phyloP scores from a whole-genome alignment of 2,888 invertebrate species.

The Crematogaster levior region DNA sequence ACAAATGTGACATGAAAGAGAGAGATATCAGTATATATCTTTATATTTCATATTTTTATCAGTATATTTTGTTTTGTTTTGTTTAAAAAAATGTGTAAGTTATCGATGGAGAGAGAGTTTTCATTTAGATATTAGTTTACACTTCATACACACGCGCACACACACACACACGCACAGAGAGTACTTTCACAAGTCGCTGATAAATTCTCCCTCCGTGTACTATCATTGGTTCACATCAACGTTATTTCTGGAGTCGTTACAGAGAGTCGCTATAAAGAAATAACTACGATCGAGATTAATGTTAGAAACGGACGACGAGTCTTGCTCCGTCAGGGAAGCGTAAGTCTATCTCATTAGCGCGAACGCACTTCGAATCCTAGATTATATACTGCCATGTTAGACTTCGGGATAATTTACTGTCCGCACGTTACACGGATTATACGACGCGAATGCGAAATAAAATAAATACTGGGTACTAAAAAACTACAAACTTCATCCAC shows the following conservation, averaged over 20 bases:
- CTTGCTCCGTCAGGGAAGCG: slow-evolving; percentile 9
- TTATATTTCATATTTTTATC: no score
- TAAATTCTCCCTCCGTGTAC: slow-evolving; percentile 10
- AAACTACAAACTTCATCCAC: neutral
- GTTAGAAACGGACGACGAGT: slow-evolving; percentile 31
- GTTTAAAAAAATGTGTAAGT: neutral
- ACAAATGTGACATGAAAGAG: neutral
- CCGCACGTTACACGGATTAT: slow-evolving; percentile 44
- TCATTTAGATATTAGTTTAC: slow-evolving; percentile 17
- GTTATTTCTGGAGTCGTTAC: slow-evolving; percentile 45
- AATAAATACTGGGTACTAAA: neutral
- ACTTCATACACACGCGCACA: no score
- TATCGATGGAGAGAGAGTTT: neutral
- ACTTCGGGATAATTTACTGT: slow-evolving; percentile 45
- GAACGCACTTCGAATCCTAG: slow-evolving; percentile 45
- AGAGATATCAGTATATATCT: neutral
- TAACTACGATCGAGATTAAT: slow-evolving; percentile 47
- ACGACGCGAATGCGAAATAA: neutral
- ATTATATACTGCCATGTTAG: slow-evolving; percentile 39
- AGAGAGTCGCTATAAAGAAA: slow-evolving; percentile 31
- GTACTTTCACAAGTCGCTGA: slow-evolving; percentile 23
- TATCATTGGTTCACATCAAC: slow-evolving; percentile 25
- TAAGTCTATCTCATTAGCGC: slow-evolving; percentile 50
- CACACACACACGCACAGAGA: no score
- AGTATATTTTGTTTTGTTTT: neutral